Base-by-base conservation (phyloP, 2,113 vertebrate species). In the Chloebia gouldiae region DNA sequence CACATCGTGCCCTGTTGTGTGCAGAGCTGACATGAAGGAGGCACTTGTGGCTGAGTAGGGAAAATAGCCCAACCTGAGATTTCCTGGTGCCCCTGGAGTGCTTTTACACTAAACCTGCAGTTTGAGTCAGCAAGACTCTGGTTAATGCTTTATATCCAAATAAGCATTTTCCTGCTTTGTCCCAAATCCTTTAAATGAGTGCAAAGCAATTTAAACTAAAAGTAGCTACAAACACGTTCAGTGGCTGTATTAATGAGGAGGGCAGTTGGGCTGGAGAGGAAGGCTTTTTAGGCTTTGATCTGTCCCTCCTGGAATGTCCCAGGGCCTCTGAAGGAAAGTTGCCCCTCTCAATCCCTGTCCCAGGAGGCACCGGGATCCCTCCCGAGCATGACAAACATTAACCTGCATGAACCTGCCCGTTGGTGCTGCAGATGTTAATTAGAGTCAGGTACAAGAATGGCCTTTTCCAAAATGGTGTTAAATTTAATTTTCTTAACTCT, bases 401-500 rank as follows among this genome's bases (percentile, higher is more conserved):
- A 97, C 97, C 93, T 95, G 92, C 45, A 56, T 93, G 96, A 96
- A 96, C 95, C 88, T 96, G 92, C 88, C 95, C 85, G 75, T 89
- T 59, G 66, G 79, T 95, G 71, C 86, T 96, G 72, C 86, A 72
- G 61, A 77, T 96, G 88, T 93, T 97, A 93, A 97, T 93, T 96
- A 76, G 84, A 81, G 90, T 37, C 69, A 54, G 84, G 87, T 92
- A 92, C 92, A 91, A 90, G 88, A 53, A 86, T 75, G 68, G 88
- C 45, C 42, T 92, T 96, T 94, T 93, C 93, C 93, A 95, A 91
- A 94, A 93, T 86, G 92, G 95, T 96, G 73, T 96, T 95, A 97
- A 60, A 96, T 97, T 96, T 96, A 97, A 96, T 95, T 96, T 97
- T 97, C 96, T 95, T 89, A 90, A 88, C 88, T 92, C 93, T 92